Evolutionary conservation across 1,140 invertebrate species (phyloP), one percentile per base, ranked within the genome.

Genomic region (Hyphantria cunea): DNA sequence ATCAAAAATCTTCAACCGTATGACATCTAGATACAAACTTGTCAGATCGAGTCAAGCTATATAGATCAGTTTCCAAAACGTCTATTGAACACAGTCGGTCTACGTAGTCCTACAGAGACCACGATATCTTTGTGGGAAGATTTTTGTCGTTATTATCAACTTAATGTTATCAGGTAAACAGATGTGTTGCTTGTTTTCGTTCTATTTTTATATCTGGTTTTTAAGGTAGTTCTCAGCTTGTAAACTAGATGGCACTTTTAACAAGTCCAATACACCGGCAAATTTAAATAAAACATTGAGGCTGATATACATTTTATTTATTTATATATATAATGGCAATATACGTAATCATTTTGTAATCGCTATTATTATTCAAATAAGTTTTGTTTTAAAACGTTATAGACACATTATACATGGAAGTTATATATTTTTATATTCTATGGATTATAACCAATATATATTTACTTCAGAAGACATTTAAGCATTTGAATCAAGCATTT

Each of bases 221-320:
- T 5, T 25, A 25, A 5, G 5, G 17, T 37, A 37, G 34, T 37
- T 37, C 34, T 10, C 34, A 37, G 8, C 8, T 37, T 37, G 8
- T 37, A 8, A 8, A 33, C 10, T 50, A 65, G 63, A 67, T 73
- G 68, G 42, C 68, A 53, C 42, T 70, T 6, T 60, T 34, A 37
- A 3, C 17, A 25, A 25, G 17, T 25, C 17, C 1, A 3, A 3
- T 25, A 25, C 17, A 25, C 17, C 17, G 17, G 17, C 17, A 25
- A 25, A 25, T 25, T 47, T 39, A 76, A 79, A 78, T 78, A 64
- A 75, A 72, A 71, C 60, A 67, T 51, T 17, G 47, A 66, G 66
- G 75, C 74, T 83, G 74, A 76, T 82, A 83, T 78, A 83, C 74
- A 77, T 76, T 68, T 63, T 72, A 64, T 80, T 84, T 86, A 86